phyloP scores from a whole-genome alignment of 2,113 vertebrate genomes.

The Microcebus murinus region DNA sequence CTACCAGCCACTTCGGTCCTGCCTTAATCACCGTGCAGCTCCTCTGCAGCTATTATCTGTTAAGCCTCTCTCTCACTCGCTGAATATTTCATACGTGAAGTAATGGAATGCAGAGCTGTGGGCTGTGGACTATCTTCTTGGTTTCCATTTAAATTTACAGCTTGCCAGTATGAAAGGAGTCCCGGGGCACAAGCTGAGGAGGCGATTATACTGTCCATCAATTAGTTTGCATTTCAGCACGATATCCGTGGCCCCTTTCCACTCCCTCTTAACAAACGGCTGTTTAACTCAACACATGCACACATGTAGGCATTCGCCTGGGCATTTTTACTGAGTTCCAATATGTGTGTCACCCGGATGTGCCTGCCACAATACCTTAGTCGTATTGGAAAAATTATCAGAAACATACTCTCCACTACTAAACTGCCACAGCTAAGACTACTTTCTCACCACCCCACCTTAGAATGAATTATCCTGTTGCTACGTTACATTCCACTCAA shows the following conservation, averaged over 20 bases:
- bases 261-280: constrained; percentile 53
- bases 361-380: constrained; percentile 42
- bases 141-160: constrained; percentile 74
- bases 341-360: constrained; percentile 63
- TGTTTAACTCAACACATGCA: constrained; percentile 58
- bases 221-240: constrained; percentile 66
- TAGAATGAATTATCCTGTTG: constrained; percentile 43
- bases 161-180: constrained; percentile 59
- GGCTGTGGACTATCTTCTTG: constrained; percentile 26
- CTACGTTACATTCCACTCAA: background rate
- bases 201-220: constrained; percentile 72
- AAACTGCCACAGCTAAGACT: constrained; percentile 13
- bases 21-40: constrained; percentile 34
- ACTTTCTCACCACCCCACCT: background rate
- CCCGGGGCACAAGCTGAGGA: constrained; percentile 50
- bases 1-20: constrained; percentile 30
- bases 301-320: background rate
- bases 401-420: background rate
- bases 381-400: constrained; percentile 53
- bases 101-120: constrained; percentile 63
- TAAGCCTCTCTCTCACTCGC: constrained; percentile 51
- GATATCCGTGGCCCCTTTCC: constrained; percentile 1
- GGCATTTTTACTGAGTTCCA: constrained; percentile 47
- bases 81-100: constrained; percentile 75
- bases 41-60: constrained; percentile 57